Base-by-base conservation (phyloP, 2,113 vertebrate genomes). In the Hemichromis elongatus region DNA sequence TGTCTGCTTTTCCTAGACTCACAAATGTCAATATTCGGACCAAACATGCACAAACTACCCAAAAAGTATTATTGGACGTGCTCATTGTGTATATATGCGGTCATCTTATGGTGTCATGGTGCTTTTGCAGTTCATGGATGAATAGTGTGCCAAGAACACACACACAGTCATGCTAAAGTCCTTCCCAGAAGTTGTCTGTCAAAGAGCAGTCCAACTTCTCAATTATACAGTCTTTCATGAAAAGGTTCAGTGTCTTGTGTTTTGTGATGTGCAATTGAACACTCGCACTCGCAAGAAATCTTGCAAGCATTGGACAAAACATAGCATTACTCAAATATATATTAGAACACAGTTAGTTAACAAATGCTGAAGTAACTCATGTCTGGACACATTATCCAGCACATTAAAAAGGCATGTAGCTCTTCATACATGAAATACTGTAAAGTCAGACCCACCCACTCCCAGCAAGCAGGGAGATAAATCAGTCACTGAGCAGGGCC, bases 401-500 rank as follows among this genome's bases (percentile, higher is more conserved):
- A 37, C 80, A 73, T 12, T 55, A 80, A 55, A 80, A 83, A 66
- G 77, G 47, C 83, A 79, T 86, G 84, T 4, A 78, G 70, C 75
- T 75, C 26, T n/a, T 52, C 30, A 54, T 30, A 52, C 79, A 52
- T 85, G 19, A 66, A 86, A 90, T 52, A 70, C 24, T 57, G 35
- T n/a, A 47, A 33, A 55, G 55, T 75, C 66, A 84, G 40, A 79
- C 78, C 79, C 81, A 84, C 84, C 87, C 90, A 84, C 81, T 30
- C 35, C 77, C 13, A 79, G 50, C 24, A 9, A 87, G 77, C 81
- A 52, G 9, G 52, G 26, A 84, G 84, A 93, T 93, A 92, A 94
- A 95, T 95, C 93, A 93, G 88, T 61, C 37, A 61, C 79, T 84
- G 92, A 91, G 85, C 86, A 80, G 86, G 77, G 88, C 82, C 80